phyloP scores from a whole-genome alignment of 2,113 vertebrate genomes.

The Pampusana beccarii region DNA sequence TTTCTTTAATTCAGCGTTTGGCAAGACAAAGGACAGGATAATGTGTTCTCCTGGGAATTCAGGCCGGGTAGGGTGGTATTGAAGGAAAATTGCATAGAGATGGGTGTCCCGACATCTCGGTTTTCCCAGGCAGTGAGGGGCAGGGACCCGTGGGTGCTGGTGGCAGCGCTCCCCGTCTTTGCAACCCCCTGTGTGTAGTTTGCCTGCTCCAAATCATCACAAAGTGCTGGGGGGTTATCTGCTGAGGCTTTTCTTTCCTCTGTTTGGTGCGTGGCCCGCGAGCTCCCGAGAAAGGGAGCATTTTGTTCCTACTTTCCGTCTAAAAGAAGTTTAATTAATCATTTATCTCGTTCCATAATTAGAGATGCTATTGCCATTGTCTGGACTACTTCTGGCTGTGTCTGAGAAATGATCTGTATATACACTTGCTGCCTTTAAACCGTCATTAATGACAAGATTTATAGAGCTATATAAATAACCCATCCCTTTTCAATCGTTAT shows the following conservation, averaged over 20 bases:
- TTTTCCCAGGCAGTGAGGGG: neutral
- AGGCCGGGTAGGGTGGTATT: neutral
- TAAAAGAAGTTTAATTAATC: neutral
- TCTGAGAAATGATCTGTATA: neutral
- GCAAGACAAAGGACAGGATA: neutral
- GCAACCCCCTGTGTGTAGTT: accelerated
- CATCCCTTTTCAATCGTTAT: neutral
- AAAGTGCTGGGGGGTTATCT: neutral
- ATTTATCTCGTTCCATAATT: neutral
- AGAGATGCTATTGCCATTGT: neutral
- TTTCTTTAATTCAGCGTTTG: neutral
- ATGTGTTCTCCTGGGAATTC: neutral
- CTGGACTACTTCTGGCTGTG: neutral
- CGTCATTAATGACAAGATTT: neutral
- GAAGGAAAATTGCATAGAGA: neutral
- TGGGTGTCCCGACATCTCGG: neutral
- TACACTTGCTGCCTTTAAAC: neutral
- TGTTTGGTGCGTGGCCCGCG: neutral
- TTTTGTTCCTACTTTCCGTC: neutral
- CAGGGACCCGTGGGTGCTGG: neutral
- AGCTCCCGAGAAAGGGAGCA: neutral
- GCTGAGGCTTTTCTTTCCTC: neutral
- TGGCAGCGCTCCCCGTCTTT: accelerated
- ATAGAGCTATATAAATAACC: neutral
- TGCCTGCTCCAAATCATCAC: neutral